Percentiles rank a stretch among this genome's conserved stretches.
Evolutionary conservation across 2,113 vertebrate genomes (phyloP).

Genomic region (Eptesicus fuscus): DNA sequence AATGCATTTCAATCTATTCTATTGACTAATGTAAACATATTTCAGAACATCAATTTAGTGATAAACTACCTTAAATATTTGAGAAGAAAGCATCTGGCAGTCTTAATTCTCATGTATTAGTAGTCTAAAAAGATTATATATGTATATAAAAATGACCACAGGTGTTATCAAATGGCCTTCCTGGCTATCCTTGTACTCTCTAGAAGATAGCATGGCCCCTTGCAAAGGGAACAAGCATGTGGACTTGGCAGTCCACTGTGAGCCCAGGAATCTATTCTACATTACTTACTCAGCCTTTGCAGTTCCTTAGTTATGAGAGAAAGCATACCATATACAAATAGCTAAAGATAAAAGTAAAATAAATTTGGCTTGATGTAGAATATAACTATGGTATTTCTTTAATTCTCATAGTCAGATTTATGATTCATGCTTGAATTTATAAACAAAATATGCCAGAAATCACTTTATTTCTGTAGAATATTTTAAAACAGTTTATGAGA

Average conservation of each 20-base stretch:
- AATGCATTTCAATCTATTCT: constrained; percentile 3
- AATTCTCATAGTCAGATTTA: constrained; percentile 61
- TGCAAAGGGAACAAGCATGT: not conserved
- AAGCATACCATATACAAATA: not conserved
- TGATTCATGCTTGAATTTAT: constrained; percentile 64
- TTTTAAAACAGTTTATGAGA: constrained; percentile 63
- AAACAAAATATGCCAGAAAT: constrained; percentile 62
- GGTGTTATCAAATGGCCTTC: not conserved
- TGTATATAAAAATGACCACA: not conserved
- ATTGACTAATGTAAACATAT: not conserved
- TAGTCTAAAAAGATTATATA: not conserved
- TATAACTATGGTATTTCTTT: constrained; percentile 46
- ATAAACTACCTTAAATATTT: not conserved
- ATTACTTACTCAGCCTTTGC: not conserved
- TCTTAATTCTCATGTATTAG: not conserved
- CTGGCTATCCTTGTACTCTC: not conserved
- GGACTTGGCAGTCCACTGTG: not conserved
- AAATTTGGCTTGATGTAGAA: constrained; percentile 25
- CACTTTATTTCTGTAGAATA: constrained; percentile 58
- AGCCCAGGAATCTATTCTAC: not conserved
- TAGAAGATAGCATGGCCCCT: not conserved
- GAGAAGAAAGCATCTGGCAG: not conserved
- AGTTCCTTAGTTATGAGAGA: not conserved
- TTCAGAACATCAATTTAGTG: constrained; percentile 8
- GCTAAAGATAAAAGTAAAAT: constrained; percentile 39